Evolutionary conservation across 2,888 invertebrate genomes (phyloP), one percentile per base, ranked within the genome.

Genomic region (Nomada hirtipes): DNA sequence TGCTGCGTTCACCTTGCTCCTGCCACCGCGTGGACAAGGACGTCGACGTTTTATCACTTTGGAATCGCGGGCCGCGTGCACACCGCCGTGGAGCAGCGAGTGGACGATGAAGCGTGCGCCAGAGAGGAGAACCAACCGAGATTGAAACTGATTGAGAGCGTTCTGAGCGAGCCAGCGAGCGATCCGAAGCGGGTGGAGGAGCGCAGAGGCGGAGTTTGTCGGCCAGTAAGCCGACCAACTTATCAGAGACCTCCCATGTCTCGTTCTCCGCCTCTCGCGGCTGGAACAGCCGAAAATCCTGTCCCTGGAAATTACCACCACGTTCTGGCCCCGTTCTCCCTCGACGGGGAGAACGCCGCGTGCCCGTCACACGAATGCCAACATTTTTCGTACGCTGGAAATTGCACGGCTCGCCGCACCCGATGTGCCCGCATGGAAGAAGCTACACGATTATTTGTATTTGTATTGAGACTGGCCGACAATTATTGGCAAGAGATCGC

Each of bases 61-160:
- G 55, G 23, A 18, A 18, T 50, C 76, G 36, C 71, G 55, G 36
- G 36, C 61, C 60, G 57, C 73, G 73, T 57, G 52, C 15, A 73
- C 63, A 63, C 63, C 9, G 63, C 52, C 36, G 71, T 23, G 23
- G 7, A 53, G 63, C 50, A 36, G n/a, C 71, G 36, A 42, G 11
- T 36, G 18, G n/a, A 57, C 73, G 73, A 61, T 23, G 65, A 60
- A 61, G 67, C 71, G 63, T 70, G 47, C 82, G 57, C 78, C 64
- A 61, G 82, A 86, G 88, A 86, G 83, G 87, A 88, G 85, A 91
- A 85, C 85, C 86, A 88, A 83, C 73, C 86, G 87, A 88, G 89
- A 91, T 90, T 90, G 90, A 90, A 85, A 86, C 88, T 79, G 87
- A 72, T 80, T 72, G 79, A 65, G 53, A 80, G 20, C 61, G 79